These are phyloP conservation scores for Hylyphantes graminicola DNA, from an alignment of 1,140 invertebrate species.

Conservation along the genomic window DNA sequence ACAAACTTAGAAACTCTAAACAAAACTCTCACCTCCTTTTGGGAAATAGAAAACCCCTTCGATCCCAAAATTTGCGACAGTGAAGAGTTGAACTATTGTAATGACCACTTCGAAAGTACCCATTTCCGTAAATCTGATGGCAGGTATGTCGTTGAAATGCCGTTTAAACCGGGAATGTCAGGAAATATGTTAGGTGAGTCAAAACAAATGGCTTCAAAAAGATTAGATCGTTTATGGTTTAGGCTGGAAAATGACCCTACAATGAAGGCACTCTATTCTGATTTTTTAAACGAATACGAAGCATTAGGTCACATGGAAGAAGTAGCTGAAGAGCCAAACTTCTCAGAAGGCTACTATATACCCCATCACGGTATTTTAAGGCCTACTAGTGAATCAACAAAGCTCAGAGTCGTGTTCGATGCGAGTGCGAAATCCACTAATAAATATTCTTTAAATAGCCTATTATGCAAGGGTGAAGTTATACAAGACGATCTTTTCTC, in stretches of 20 bases:
- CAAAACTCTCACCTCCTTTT: neutral
- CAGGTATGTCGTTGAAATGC: neutral
- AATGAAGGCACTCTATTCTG: neutral
- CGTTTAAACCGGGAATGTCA: neutral
- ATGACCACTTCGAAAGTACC: neutral
- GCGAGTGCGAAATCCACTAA: neutral
- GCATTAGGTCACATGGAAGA: neutral
- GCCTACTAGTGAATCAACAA: neutral
- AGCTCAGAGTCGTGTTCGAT: slow-evolving; percentile 8
- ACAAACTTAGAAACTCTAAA: neutral
- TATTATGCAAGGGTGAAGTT: neutral
- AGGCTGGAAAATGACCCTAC: neutral
- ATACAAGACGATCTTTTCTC: slow-evolving; percentile 18
- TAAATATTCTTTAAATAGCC: neutral
- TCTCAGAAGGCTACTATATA: neutral
- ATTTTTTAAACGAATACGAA: slow-evolving; percentile 12
- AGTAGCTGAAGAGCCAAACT: neutral
- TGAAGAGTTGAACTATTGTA: neutral
- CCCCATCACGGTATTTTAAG: slow-evolving; percentile 5
- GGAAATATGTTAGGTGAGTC: neutral
- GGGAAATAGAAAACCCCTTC: neutral
- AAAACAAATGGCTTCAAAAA: neutral
- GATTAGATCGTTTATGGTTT: slow-evolving; percentile 4
- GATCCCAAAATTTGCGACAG: neutral
- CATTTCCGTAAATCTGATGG: neutral